phyloP scores from a whole-genome alignment of 2,113 vertebrate genomes.

The Ranitomeya imitator region DNA sequence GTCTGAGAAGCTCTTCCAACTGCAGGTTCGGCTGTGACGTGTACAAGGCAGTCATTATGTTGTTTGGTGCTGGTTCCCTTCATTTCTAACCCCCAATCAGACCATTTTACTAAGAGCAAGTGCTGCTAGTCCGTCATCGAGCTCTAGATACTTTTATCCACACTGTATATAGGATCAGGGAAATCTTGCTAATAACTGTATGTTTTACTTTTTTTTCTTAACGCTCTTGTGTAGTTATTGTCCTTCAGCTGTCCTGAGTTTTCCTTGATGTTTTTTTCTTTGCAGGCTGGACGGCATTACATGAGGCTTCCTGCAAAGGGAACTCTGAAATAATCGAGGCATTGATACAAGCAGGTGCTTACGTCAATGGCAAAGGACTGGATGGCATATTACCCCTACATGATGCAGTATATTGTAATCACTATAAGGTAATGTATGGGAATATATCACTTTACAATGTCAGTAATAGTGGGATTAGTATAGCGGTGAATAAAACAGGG shows the following conservation, averaged over 20 bases:
- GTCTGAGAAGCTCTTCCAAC: too few relatives aligned
- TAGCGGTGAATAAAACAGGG: not conserved
- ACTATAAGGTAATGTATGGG: conserved; percentile 75
- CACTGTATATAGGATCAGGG: not conserved
- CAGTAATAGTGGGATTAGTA: not conserved
- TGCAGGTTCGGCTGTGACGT: too few relatives aligned
- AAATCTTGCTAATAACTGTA: not conserved
- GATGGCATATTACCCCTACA: conserved; percentile 79
- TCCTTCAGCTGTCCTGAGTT: not conserved
- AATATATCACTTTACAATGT: not conserved
- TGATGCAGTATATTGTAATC: conserved; percentile 71
- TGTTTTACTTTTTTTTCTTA: too few relatives aligned
- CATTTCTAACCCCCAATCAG: not conserved
- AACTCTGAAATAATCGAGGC: conserved; percentile 71
- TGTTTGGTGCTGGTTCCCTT: too few relatives aligned
- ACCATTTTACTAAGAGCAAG: not conserved
- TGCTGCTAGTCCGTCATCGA: not conserved
- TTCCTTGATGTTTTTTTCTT: conserved; percentile 48
- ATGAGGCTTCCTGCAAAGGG: conserved; percentile 74
- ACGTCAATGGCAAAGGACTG: conserved; percentile 71
- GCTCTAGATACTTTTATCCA: not conserved
- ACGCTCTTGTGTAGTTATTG: not conserved
- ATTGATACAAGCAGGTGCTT: conserved; percentile 79
- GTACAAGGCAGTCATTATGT: too few relatives aligned
- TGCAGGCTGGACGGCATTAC: conserved; percentile 85